A percentile compares a stretch with the other conserved stretches of the same genome.
phyloP scores from a whole-genome alignment of 2,797 vertebrate genomes.

The Alfaro cultratus region DNA sequence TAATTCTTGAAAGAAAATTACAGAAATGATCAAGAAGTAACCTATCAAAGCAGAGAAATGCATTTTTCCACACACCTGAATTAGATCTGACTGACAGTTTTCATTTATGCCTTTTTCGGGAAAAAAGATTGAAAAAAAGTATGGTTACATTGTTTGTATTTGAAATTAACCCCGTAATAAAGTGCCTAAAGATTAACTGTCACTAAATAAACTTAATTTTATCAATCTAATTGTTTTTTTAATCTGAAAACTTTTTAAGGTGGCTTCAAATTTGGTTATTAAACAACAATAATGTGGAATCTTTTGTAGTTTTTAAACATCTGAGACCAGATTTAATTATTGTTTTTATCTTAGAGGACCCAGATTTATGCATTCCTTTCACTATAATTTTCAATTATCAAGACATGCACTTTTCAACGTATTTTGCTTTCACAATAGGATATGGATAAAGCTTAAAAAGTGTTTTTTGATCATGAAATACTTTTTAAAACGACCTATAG shows the following conservation, averaged over 20 bases:
- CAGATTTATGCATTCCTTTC: background rate
- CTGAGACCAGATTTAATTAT: background rate
- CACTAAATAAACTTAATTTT: background rate
- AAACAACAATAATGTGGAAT: background rate
- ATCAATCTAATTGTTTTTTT: background rate
- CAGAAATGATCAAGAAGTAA: background rate
- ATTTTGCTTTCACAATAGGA: background rate
- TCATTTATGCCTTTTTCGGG: background rate
- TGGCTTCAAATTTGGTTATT: background rate
- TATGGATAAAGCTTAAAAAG: background rate
- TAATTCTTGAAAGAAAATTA: background rate
- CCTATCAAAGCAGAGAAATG: too few relatives aligned
- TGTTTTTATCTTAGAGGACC: background rate
- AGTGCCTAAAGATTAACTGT: background rate
- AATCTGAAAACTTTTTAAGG: background rate
- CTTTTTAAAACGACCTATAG: background rate
- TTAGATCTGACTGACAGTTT: background rate
- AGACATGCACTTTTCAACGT: background rate
- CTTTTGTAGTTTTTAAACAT: background rate
- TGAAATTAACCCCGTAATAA: background rate
- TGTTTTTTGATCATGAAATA: background rate
- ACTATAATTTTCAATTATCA: background rate
- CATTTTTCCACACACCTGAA: background rate
- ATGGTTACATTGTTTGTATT: background rate
- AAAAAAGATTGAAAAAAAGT: background rate